Evolutionary conservation across 2,888 invertebrate genomes (phyloP), one percentile per base, ranked within the genome.

Genomic region (Gymnosoma rotundatum): DNA sequence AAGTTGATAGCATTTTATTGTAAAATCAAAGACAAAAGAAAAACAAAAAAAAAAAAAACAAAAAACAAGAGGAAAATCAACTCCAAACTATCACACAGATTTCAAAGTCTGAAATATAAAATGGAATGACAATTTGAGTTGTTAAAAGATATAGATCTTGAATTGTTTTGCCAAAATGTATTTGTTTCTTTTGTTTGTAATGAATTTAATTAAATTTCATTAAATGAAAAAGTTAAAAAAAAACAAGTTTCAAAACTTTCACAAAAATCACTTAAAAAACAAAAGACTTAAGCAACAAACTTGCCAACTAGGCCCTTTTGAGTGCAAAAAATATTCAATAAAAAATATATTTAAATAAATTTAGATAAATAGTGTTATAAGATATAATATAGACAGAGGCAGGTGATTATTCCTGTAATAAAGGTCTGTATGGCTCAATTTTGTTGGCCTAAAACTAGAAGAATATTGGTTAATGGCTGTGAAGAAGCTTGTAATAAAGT

Each of bases 131-230:
- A 82, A 82, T 82, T 82, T 76, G 69, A 72, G 84, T 78, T 81
- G 81, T 84, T 81, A 81, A 81, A 21, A 74, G 84, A 84, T 84
- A 78, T 70, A 69, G 64, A 84, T 84, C 84, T 84, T 78, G 81
- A 81, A 73, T 80, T 84, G 80, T 74, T 82, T 72, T 80, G 67
- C 63, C 76, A 73, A 74, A 81, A 64, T 32, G 32, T 32, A 69
- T 8, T 67, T 54, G 61, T 38, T 60, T 50, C 38, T 25, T 42
- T 20, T 56, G 66, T 60, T 63, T 67, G 50, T 60, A 69, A 63
- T 70, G 70, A 42, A 21, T 75, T 81, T 74, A 74, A 75, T 75
- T 75, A 81, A 81, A 70, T 58, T 75, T 75, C 38, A 8, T 75
- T 81, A 20, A 18, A 60, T 58, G 70, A 58, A 70, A 70, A 70